Percentiles rank a stretch among this genome's conserved stretches.
Evolutionary conservation across 2,888 invertebrate species (phyloP).

Genomic region (Folsomia manolachei): DNA sequence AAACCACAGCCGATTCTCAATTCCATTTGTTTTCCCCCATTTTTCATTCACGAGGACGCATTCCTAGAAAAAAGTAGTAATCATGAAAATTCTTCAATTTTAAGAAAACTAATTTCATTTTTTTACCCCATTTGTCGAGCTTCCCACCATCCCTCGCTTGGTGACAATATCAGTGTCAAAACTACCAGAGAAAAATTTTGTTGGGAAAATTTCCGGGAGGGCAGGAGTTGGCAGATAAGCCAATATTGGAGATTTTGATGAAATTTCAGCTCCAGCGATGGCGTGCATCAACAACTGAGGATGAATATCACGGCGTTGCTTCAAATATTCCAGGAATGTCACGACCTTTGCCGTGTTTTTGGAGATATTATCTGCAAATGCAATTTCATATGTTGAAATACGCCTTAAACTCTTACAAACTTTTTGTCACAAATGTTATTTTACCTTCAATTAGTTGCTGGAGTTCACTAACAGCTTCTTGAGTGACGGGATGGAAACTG

Average conservation of each 20-base stretch:
- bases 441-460: too few species aligned
- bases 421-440: too few species aligned
- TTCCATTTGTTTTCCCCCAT: slow-evolving; percentile 3
- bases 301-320: background rate
- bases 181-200: background rate
- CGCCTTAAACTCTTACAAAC: too few species aligned
- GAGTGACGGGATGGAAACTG: background rate
- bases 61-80: background rate
- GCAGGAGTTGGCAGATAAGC: background rate
- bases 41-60: background rate
- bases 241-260: background rate
- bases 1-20: background rate
- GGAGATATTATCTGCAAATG: background rate
- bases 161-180: background rate
- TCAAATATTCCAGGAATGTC: background rate
- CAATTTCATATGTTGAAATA: too few species aligned
- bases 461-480: background rate
- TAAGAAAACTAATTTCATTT: too few species aligned
- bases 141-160: background rate
- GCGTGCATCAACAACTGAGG: background rate
- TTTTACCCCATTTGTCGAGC: background rate
- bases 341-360: background rate
- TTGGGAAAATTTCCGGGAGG: background rate
- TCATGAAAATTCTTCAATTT: background rate
- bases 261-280: background rate